Conservation (phyloP, 2,113 vertebrate genomes). For the Parotia lawesii region DNA sequence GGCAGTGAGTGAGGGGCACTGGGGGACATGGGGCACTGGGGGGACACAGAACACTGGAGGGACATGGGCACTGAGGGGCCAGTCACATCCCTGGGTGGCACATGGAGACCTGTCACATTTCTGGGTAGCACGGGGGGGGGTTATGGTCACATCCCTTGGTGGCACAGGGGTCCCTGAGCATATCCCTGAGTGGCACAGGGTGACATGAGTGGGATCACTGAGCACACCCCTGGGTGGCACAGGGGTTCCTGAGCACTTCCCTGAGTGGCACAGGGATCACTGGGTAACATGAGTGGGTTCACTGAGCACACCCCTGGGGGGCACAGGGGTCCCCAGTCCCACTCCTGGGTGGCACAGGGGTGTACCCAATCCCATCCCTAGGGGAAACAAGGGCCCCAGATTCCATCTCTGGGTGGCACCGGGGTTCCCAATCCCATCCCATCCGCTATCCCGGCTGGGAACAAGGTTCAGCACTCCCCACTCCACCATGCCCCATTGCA, state of each 20-base stretch:
- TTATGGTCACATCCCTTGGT: not conserved
- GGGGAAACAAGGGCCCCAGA: accelerated
- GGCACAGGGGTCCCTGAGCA: not conserved
- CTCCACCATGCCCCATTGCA: accelerated
- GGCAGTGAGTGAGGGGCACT: not conserved
- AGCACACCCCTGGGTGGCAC: not conserved
- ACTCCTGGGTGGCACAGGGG: no score
- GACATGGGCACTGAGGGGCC: not conserved
- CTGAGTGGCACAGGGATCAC: not conserved
- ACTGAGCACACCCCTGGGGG: not conserved
- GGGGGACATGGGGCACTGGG: not conserved
- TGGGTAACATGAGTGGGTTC: no score
- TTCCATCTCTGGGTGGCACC: not conserved
- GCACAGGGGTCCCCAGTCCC: not conserved
- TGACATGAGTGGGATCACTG: not conserved
- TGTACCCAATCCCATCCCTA: no score
- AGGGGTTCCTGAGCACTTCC: accelerated
- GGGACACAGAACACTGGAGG: no score
- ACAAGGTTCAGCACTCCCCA: not conserved
- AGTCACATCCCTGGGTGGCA: not conserved
- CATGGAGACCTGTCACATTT: accelerated
- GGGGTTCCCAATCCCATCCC: not conserved
- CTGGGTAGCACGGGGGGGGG: not conserved
- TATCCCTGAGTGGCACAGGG: not conserved
- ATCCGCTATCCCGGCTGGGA: accelerated